Conservation (phyloP, 1,140 invertebrate species). For the Plutomurus gul region DNA sequence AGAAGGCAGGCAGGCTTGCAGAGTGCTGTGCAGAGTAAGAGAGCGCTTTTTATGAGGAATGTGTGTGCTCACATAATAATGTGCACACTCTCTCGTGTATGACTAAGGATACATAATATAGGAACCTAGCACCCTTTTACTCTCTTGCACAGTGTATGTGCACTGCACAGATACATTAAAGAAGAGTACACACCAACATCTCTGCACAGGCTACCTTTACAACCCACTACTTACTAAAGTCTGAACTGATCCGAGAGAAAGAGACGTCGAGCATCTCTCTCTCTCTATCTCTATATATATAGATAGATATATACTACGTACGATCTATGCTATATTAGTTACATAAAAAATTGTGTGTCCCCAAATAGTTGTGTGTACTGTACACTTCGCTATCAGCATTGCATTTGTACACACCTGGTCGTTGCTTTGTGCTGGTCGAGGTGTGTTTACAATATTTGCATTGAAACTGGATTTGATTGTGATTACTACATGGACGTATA, state of each 20-base stretch:
- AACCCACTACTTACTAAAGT: no score
- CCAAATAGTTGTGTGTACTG: neutral
- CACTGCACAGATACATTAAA: no score
- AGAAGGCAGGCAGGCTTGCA: neutral
- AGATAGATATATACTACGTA: neutral
- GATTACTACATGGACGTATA: neutral
- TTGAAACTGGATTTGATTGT: neutral
- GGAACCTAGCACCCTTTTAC: neutral
- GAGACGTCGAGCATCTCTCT: no score
- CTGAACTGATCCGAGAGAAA: no score
- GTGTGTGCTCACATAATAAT: neutral
- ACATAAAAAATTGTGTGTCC: neutral
- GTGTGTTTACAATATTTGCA: slow-evolving; percentile 15
- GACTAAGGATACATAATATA: neutral
- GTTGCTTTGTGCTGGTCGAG: neutral
- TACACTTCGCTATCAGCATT: slow-evolving; percentile 9
- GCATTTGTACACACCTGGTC: slow-evolving; percentile 28
- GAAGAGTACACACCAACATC: no score
- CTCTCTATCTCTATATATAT: neutral
- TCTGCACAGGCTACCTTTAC: no score
- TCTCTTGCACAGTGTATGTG: no score
- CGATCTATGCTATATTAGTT: no score
- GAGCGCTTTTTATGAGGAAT: neutral
- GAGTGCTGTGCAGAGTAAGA: neutral
- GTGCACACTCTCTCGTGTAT: neutral